These are phyloP conservation scores for Rhinatrema bivittatum DNA, from an alignment of 2,797 vertebrate genomes.

Conservation along the genomic window DNA sequence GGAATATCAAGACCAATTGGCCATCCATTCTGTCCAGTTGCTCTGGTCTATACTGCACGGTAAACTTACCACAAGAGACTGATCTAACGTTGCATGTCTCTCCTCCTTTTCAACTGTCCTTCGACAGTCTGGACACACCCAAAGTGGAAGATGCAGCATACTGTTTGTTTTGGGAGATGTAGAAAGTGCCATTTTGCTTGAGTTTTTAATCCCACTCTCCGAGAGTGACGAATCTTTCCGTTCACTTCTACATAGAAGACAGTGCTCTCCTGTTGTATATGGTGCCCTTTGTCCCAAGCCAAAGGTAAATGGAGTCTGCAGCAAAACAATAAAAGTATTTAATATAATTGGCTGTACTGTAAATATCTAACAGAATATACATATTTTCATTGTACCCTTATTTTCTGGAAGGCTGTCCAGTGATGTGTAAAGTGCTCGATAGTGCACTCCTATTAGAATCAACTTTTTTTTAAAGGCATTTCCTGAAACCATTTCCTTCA, in stretches of 20 bases:
- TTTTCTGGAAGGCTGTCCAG: no score
- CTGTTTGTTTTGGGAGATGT: constrained; percentile 69
- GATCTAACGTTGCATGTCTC: constrained; percentile 72
- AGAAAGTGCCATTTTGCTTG: constrained; percentile 69
- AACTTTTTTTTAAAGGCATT: no score
- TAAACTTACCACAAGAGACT: constrained; percentile 73
- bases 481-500: no score
- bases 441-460: no score
- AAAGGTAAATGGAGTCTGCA: constrained; percentile 89
- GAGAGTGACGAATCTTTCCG: constrained; percentile 76
- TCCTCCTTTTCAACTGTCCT: constrained; percentile 90
- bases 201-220: constrained; percentile 69
- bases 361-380: no score
- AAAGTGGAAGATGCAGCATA: constrained; percentile 87
- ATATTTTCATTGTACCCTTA: no score
- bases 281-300: constrained; percentile 89
- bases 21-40: no score
- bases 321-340: constrained; percentile 16
- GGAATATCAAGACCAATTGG: no score
- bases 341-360: no score
- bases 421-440: no score
- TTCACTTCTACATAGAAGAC: constrained; percentile 89
- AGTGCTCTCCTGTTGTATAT: constrained; percentile 86
- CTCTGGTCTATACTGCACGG: no score
- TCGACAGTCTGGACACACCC: constrained; percentile 93